Evolutionary conservation across 2,888 invertebrate genomes (phyloP).

Genomic region (Calameuta pallipes): DNA sequence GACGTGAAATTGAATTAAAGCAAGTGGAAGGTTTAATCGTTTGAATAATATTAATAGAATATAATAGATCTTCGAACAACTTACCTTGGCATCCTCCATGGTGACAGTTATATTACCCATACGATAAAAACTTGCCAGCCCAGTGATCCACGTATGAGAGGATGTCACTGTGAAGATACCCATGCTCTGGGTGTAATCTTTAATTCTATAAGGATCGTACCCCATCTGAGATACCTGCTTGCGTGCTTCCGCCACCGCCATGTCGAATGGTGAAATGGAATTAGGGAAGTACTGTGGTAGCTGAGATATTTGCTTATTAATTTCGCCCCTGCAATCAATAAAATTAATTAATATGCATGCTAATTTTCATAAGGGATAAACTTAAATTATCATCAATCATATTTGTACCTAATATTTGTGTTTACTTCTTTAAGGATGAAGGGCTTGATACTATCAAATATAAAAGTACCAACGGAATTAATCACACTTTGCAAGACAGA

Average conservation of each 20-base stretch:
- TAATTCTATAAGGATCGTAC: slow-evolving; percentile 81
- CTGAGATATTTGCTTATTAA: slow-evolving; percentile 79
- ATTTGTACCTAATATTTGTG: slow-evolving; percentile 69
- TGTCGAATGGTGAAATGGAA: slow-evolving; percentile 87
- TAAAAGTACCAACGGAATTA: slow-evolving; percentile 83
- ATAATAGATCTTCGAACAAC: slow-evolving; percentile 19
- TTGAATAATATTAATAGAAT: neutral
- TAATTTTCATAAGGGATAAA: neutral
- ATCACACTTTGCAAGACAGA: slow-evolving; percentile 78
- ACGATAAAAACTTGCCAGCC: slow-evolving; percentile 84
- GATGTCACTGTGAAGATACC: slow-evolving; percentile 79
- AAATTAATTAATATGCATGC: neutral
- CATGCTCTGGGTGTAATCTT: slow-evolving; percentile 77
- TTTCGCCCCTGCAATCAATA: slow-evolving; percentile 69
- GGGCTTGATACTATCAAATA: slow-evolving; percentile 90
- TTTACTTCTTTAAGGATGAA: slow-evolving; percentile 84
- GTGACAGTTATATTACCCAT: slow-evolving; percentile 81
- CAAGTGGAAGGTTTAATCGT: neutral
- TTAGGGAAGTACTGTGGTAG: slow-evolving; percentile 83
- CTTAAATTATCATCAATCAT: neutral
- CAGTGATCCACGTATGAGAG: slow-evolving; percentile 81
- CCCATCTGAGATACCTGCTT: slow-evolving; percentile 75
- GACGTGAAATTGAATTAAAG: neutral
- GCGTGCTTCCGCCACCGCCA: slow-evolving; percentile 81
- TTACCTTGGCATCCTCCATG: slow-evolving; percentile 78